Evolutionary conservation across 2,113 vertebrate species (phyloP).

Genomic region (Condylura cristata): DNA sequence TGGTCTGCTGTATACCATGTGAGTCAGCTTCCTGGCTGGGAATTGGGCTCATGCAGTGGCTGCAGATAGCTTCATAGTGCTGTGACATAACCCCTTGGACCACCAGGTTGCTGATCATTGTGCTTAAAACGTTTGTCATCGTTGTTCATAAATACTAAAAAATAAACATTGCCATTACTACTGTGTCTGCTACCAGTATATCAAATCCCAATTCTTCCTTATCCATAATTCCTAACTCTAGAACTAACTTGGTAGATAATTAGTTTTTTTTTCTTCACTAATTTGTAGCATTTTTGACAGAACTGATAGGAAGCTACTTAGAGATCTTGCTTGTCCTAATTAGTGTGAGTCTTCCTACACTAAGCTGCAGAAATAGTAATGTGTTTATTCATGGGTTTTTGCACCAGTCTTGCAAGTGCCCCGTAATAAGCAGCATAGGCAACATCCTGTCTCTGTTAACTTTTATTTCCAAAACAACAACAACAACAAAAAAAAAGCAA

Average conservation of each 20-base stretch:
- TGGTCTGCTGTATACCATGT: too few species aligned
- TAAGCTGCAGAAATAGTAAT: background rate
- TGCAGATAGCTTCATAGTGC: too few species aligned
- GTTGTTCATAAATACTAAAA: background rate
- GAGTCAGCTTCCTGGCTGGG: too few species aligned
- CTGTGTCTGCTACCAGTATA: background rate
- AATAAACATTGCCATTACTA: rapidly evolving
- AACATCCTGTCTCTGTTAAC: background rate
- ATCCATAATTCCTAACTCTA: background rate
- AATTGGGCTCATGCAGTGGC: too few species aligned
- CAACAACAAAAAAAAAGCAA: background rate
- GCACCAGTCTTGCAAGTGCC: background rate
- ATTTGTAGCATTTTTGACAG: background rate
- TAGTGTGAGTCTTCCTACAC: background rate
- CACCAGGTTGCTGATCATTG: background rate
- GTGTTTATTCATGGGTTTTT: background rate
- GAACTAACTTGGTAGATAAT: too few species aligned
- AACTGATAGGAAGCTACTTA: background rate
- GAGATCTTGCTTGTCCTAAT: background rate
- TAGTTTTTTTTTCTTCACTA: too few species aligned
- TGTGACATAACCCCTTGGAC: too few species aligned
- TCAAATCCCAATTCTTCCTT: background rate
- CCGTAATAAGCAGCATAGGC: background rate
- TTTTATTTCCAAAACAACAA: background rate
- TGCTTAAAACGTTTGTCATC: background rate